Base-by-base conservation (phyloP, 2,888 invertebrate genomes). In the Tipula helvola region DNA sequence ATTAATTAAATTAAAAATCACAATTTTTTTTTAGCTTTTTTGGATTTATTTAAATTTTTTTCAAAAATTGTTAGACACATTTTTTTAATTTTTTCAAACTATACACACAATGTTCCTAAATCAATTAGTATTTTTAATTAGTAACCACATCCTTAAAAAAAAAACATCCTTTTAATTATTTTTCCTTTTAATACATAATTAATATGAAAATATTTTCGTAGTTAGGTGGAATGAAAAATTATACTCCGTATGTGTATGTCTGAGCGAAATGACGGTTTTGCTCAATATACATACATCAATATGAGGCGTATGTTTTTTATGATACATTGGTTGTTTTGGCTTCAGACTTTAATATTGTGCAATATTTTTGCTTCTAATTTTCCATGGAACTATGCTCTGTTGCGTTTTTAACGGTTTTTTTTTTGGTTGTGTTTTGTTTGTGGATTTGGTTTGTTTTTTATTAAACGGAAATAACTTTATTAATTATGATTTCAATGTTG, bases 301-400 rank as follows among this genome's bases (percentile, higher is more conserved):
- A 52, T 87, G 47, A 83, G 86, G 85, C 86, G 86, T 87, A 86
- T 85, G 87, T 87, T 87, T 87, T 84, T 86, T 86, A 86, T 86
- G 83, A 87, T 42, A 36, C n/a, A 42, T 87, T 57, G 84, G 42
- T 71, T 83, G 83, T 86, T 28, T 84, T 71, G 28, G 71, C 71
- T 71, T 71, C 71, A 28, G 2, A 71, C 28, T 28, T 28, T 71
- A 71, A 71, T 71, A 8, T 18, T 42, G 4, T 8, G 41, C 41
- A 41, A 28, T 85, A 16, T 85, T 85, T n/a, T 85, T 85, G 18
- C 18, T 85, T 85, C 42, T 85, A 85, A 36, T 85, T 41, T 84
- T 42, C 84, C 42, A 42, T 85, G 85, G 28, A 71, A 71, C 71
- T 71, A 71, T 71, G 71, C 71, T 71, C 71, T 71, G 71, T 71